phyloP scores from a whole-genome alignment of 2,888 invertebrate species.

The Drosophila flavopinicola region DNA sequence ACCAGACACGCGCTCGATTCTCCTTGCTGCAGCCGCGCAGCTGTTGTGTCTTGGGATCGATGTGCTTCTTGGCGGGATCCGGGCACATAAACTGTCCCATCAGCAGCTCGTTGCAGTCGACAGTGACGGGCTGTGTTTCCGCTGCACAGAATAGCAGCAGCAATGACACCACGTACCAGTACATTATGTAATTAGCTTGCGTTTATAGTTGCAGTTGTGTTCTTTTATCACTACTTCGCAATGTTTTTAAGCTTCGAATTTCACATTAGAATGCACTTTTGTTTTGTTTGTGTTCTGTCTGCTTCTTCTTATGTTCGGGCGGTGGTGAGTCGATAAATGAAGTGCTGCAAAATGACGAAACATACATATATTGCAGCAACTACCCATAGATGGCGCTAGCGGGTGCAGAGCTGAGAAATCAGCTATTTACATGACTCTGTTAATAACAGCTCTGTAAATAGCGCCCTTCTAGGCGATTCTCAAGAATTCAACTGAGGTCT shows the following conservation, averaged over 20 bases:
- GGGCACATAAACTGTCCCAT: constrained; percentile 94
- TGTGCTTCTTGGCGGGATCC: constrained; percentile 90
- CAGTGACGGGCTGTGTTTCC: constrained; percentile 63
- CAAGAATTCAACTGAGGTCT: no score
- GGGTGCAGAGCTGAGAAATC: not conserved
- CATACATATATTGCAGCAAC: not conserved
- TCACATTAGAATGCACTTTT: constrained; percentile 29
- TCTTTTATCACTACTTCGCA: not conserved
- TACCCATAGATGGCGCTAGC: constrained; percentile 29
- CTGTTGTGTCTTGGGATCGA: constrained; percentile 96
- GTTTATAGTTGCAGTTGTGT: constrained; percentile 8
- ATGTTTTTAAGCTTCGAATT: constrained; percentile 14
- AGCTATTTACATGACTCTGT: not conserved
- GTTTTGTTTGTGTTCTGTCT: constrained; percentile 45
- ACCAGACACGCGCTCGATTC: constrained; percentile 86
- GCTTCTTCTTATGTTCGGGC: constrained; percentile 25
- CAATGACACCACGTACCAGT: constrained; percentile 34
- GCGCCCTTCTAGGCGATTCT: no score
- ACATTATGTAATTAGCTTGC: constrained; percentile 37
- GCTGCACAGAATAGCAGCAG: constrained; percentile 45
- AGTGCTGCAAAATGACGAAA: constrained; percentile 8
- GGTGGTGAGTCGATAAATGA: constrained; percentile 34
- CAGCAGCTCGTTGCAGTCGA: constrained; percentile 89
- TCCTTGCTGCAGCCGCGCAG: constrained; percentile 88
- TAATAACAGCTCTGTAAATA: no score